Percentiles rank a stretch among this genome's conserved stretches.
phyloP scores from a whole-genome alignment of 2,113 vertebrate genomes.

The Vulpes vulpes region DNA sequence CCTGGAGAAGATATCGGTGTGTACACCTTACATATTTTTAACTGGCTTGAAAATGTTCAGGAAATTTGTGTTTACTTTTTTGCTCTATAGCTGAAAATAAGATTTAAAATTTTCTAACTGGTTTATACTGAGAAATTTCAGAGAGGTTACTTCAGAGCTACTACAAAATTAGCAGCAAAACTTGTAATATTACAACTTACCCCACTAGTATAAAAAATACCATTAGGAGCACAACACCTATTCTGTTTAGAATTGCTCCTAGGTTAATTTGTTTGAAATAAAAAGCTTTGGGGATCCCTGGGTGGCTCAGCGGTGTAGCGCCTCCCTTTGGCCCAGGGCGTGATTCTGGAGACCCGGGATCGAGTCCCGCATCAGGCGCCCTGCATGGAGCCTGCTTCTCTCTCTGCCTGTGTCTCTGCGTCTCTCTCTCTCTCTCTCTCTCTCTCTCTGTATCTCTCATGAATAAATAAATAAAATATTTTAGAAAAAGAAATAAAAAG shows the following conservation, averaged over 20 bases:
- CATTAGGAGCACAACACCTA: background rate
- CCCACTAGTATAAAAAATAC: background rate
- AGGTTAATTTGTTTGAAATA: background rate
- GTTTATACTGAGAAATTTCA: constrained; percentile 11
- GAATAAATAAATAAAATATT: too few species aligned
- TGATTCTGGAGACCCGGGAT: too few species aligned
- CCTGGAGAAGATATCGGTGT: constrained; percentile 96
- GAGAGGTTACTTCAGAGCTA: background rate
- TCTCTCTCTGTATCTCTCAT: too few species aligned
- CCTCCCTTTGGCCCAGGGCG: too few species aligned
- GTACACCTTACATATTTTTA: constrained; percentile 75
- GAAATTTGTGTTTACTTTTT: background rate
- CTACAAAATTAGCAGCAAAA: constrained; percentile 25
- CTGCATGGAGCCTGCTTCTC: too few species aligned
- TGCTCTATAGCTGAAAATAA: constrained; percentile 1
- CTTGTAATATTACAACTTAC: background rate
- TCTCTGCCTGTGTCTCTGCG: too few species aligned
- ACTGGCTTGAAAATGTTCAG: background rate
- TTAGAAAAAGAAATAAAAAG: background rate
- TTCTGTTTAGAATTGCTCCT: background rate
- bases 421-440: too few species aligned
- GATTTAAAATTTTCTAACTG: constrained; percentile 40
- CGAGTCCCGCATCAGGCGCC: too few species aligned
- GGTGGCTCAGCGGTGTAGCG: too few species aligned
- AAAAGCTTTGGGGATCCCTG: background rate